Conservation (phyloP, 2,113 vertebrate species). For the Campylomormyrus numenius region DNA sequence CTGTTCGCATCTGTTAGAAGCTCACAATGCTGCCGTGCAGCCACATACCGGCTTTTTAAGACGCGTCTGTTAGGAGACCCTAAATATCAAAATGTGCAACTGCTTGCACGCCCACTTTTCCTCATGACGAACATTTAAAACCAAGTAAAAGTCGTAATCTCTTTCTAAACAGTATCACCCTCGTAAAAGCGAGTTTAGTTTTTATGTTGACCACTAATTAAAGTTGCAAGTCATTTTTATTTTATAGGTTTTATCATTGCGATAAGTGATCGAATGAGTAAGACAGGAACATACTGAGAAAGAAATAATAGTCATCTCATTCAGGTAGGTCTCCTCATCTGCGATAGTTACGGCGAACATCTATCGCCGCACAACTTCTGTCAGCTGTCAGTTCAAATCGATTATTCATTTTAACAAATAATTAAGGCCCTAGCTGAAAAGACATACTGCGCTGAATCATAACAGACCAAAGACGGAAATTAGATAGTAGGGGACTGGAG, state of each 20-base stretch:
- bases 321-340: neutral
- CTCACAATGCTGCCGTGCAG: neutral
- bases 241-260: neutral
- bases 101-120: neutral
- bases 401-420: neutral
- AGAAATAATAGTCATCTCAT: neutral
- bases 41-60: neutral
- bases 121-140: neutral
- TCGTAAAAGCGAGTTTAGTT: neutral
- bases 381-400: neutral
- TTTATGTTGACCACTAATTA: neutral
- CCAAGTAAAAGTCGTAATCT: neutral
- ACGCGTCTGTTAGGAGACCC: neutral
- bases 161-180: neutral
- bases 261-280: neutral
- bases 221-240: neutral
- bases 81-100: neutral
- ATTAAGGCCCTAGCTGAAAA: neutral
- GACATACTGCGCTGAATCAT: neutral
- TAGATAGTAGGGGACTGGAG: neutral
- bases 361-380: neutral
- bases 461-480: neutral
- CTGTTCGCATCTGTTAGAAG: neutral
- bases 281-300: neutral
- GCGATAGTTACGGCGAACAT: neutral